Base-by-base conservation (phyloP, 1,140 invertebrate genomes). In the Drosophila watanabei region DNA sequence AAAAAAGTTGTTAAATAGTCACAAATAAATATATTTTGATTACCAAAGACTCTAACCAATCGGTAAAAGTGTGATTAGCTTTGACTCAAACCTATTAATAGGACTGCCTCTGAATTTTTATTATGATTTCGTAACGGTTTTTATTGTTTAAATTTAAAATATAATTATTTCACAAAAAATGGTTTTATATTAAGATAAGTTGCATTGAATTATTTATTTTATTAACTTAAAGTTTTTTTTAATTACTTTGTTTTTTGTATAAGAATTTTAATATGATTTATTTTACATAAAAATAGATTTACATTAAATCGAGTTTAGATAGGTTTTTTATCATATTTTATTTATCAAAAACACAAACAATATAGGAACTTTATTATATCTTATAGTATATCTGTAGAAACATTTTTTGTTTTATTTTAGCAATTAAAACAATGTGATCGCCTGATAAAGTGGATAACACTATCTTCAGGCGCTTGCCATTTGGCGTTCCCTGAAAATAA, bases 401-500 rank as follows among this genome's bases (percentile, higher is more conserved):
- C 2, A 0, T 32, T n/a, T n/a, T n/a, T n/a, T 68, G 7, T 8
- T 51, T 39, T 24, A 30, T 35, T 32, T 52, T 9, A 6, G 5
- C 32, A 30, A 70, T 52, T 43, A 8, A 43, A 32, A 0, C 28
- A 68, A 48, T 68, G 28, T 30, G 43, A 68, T 72, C 20, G 35
- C 10, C n/a, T 33, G 70, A 59, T 60, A 51, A 33, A 14, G 20
- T 28, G 70, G 32, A 73, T 73, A 43, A 20, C 24, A 33, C 69
- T 46, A 59, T 72, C 62, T 60, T 56, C 63, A 52, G 37, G 30
- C 49, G 35, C 33, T 45, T n/a, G 30, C 16, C 45, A 72, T 49
- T 75, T 75, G 75, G 35, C 61, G 18, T 59, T 49, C 43, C 71
- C 54, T n/a, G 18, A 39, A 56, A 56, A 56, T 24, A 37, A 79